Conservation (phyloP, 2,797 vertebrate species). For the Acanthis flammea region DNA sequence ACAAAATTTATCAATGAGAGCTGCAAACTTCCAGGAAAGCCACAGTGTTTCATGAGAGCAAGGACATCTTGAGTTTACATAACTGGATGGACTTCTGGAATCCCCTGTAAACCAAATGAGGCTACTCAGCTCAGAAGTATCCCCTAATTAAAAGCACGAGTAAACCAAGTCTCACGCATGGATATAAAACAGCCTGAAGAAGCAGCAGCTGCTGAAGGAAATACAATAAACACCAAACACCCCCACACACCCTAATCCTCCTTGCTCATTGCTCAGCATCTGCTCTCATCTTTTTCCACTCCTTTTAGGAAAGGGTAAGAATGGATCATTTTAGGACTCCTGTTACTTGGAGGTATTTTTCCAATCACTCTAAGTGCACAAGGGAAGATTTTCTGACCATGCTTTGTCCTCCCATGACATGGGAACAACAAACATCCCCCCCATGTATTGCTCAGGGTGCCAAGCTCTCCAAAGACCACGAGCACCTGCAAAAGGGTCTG, state of each 20-base stretch:
- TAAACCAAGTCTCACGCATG: not conserved
- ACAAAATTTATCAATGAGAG: not conserved
- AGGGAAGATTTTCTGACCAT: not conserved
- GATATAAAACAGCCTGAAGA: not conserved
- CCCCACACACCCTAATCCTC: not conserved
- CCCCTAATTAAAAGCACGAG: constrained; percentile 39
- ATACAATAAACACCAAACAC: not conserved
- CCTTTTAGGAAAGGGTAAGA: not conserved
- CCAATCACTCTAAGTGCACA: not conserved
- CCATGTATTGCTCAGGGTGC: not conserved
- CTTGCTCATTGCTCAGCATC: not conserved
- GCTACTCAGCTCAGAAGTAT: constrained; percentile 26
- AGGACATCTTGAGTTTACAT: constrained; percentile 18
- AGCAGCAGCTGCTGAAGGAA: constrained; percentile 32
- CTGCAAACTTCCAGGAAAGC: not conserved
- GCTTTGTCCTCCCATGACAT: not conserved
- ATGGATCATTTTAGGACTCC: not conserved
- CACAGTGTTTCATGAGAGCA: not conserved
- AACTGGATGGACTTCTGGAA: constrained; percentile 32
- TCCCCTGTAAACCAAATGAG: constrained; percentile 5
- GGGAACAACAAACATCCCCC: not conserved
- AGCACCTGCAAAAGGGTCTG: not conserved
- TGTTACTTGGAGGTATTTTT: not conserved
- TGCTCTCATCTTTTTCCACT: not conserved
- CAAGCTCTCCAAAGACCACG: not conserved